Percentiles rank a stretch among this genome's conserved stretches.
These are phyloP conservation scores for Prosopocoilus inquinatus DNA, from an alignment of 2,888 invertebrate species.

Conservation along the genomic window DNA sequence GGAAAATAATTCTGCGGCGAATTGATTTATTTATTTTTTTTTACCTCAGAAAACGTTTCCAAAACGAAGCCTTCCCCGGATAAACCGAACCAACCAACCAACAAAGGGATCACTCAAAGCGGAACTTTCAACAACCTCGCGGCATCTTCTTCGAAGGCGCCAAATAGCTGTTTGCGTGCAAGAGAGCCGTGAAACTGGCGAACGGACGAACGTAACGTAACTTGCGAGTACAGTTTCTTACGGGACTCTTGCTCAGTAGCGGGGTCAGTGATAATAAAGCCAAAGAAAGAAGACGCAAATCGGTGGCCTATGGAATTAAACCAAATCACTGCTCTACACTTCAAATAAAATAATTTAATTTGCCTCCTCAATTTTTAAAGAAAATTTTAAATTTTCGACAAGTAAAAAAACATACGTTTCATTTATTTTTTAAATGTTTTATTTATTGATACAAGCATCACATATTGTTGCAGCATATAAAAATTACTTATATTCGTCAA, in stretches of 20 bases:
- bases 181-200: slow-evolving; percentile 22
- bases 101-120: neutral
- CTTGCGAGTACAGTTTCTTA: slow-evolving; percentile 41
- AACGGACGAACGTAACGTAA: slow-evolving; percentile 39
- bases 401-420: too few species aligned
- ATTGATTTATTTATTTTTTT: neutral
- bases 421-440: too few species aligned
- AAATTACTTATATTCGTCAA: too few species aligned
- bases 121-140: neutral
- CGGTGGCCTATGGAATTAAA: too few species aligned
- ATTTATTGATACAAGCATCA: too few species aligned
- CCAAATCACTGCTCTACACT: too few species aligned
- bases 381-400: too few species aligned
- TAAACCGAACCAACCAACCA: neutral
- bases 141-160: slow-evolving; percentile 1
- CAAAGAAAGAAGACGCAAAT: too few species aligned
- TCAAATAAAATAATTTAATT: too few species aligned
- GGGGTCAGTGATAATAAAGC: slow-evolving; percentile 21
- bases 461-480: too few species aligned
- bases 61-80: neutral
- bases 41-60: neutral
- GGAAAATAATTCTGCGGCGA: too few species aligned
- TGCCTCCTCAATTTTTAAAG: too few species aligned
- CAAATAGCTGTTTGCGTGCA: neutral
- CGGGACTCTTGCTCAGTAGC: slow-evolving; percentile 39